Conservation (phyloP, 2,888 invertebrate species). For the Plebejus melissa region DNA sequence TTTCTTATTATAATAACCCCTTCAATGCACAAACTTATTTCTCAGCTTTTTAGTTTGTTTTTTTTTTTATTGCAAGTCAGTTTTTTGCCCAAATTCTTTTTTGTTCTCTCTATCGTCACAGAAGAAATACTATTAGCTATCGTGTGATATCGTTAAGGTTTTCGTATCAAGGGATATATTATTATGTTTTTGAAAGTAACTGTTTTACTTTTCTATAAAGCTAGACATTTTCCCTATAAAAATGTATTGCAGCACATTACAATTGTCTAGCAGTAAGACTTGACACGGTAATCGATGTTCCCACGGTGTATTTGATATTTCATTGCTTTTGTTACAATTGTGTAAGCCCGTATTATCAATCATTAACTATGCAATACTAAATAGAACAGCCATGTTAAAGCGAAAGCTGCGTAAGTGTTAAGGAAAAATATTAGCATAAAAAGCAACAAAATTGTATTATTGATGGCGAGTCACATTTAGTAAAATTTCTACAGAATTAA, state of each 20-base stretch:
- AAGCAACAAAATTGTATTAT: no score
- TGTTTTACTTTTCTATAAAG: background rate
- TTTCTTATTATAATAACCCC: no score
- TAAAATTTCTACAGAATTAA: background rate
- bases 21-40: no score
- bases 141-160: no score
- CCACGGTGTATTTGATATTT: slow-evolving; percentile 18
- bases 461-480: background rate
- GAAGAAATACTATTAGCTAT: no score
- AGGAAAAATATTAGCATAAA: background rate
- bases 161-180: no score
- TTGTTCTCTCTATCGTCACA: no score
- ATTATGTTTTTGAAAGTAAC: no score
- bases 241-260: slow-evolving; percentile 4
- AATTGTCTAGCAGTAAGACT: slow-evolving; percentile 7
- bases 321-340: slow-evolving; percentile 23
- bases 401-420: background rate
- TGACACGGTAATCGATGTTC: slow-evolving; percentile 18
- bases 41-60: no score
- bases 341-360: slow-evolving; percentile 21
- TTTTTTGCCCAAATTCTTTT: no score
- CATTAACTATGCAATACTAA: slow-evolving; percentile 11
- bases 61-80: no score
- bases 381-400: background rate
- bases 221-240: background rate